Evolutionary conservation across 2,113 vertebrate species (phyloP).

Genomic region (Kobus ellipsiprymnus): DNA sequence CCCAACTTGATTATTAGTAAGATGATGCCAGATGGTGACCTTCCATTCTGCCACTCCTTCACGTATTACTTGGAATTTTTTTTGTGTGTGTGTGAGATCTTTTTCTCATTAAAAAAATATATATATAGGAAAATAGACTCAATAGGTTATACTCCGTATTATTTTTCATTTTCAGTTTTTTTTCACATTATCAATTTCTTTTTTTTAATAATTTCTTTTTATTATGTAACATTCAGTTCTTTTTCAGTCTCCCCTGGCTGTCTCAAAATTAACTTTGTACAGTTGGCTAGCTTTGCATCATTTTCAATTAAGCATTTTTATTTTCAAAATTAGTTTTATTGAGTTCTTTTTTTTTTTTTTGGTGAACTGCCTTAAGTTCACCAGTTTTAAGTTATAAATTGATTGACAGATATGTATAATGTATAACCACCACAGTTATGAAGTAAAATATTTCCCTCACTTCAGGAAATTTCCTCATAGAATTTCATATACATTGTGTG

Average conservation of each 20-base stretch:
- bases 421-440: not conserved
- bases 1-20: not conserved
- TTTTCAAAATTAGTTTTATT: not conserved
- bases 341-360: not conserved
- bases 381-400: not conserved
- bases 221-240: not conserved
- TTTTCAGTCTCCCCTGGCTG: not conserved
- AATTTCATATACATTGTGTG: not conserved
- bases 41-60: not conserved
- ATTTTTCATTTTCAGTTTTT: conserved; percentile 1
- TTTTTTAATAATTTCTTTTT: not conserved
- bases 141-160: not conserved
- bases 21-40: not conserved
- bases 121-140: not conserved
- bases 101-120: not conserved
- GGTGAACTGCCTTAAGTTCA: not conserved
- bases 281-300: not conserved
- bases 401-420: not conserved
- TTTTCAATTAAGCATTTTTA: not conserved
- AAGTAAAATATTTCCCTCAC: not conserved
- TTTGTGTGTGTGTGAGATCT: not conserved
- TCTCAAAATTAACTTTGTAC: not conserved
- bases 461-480: not conserved
- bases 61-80: not conserved
- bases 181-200: not conserved